phyloP scores from a whole-genome alignment of 2,113 vertebrate genomes.

The Pao palembangensis region DNA sequence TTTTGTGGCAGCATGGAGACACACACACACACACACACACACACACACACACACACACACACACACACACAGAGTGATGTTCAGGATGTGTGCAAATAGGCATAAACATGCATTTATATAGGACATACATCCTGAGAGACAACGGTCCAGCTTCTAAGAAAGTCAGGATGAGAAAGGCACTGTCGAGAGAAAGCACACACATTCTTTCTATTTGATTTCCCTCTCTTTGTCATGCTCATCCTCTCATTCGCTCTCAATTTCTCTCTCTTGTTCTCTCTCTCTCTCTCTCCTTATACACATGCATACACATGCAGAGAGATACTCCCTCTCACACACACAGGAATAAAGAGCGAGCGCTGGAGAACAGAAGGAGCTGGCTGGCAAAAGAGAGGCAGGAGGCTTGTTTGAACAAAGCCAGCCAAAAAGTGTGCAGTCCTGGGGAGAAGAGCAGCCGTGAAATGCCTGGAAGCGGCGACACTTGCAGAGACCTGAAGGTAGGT shows the following conservation, averaged over 20 bases:
- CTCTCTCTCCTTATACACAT: conserved; percentile 3
- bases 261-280: conserved; percentile 11
- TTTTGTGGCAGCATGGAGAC: neutral
- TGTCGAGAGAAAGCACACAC: conserved; percentile 36
- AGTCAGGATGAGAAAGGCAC: conserved; percentile 37
- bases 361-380: conserved; percentile 65
- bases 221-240: conserved; percentile 16
- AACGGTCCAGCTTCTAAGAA: conserved; percentile 26
- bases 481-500: conserved; percentile 74
- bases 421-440: conserved; percentile 60
- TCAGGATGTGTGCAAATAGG: conserved; percentile 13
- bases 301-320: conserved; percentile 3
- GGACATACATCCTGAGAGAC: conserved; percentile 48
- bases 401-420: conserved; percentile 60
- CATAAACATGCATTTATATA: conserved; percentile 18
- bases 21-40: conserved; percentile 4
- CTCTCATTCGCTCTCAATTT: conserved; percentile 12
- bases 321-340: conserved; percentile 56
- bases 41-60: conserved; percentile 3
- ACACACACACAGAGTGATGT: neutral
- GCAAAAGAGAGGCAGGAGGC: conserved; percentile 53
- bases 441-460: conserved; percentile 66
- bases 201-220: conserved; percentile 45
- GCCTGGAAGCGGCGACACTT: conserved; percentile 69
- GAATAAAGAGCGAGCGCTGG: conserved; percentile 63